Conservation (phyloP, 2,888 invertebrate species). For the Dromius quadrimaculatus region DNA sequence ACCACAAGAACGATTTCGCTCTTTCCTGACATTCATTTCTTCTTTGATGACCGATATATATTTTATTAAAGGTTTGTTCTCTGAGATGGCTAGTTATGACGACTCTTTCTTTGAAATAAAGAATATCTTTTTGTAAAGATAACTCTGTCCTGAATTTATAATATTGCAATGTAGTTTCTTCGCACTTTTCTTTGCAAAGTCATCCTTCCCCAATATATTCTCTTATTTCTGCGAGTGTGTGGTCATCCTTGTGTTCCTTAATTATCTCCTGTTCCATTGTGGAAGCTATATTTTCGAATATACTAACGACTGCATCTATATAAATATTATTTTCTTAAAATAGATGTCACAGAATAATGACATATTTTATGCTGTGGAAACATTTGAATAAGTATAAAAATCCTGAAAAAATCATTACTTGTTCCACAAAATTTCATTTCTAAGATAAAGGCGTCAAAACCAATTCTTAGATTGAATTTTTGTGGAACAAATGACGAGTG, state of each 20-base stretch:
- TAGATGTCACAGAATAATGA: too few species aligned
- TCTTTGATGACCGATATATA: not conserved
- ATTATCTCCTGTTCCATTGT: not conserved
- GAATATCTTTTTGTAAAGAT: not conserved
- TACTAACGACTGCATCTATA: too few species aligned
- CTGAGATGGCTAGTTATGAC: not conserved
- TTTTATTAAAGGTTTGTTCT: not conserved
- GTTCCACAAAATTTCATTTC: too few species aligned
- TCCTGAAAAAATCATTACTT: too few species aligned
- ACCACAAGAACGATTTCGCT: not conserved
- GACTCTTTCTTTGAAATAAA: not conserved
- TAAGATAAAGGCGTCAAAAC: too few species aligned
- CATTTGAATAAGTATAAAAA: too few species aligned
- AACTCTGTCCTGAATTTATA: not conserved
- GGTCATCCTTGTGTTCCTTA: not conserved
- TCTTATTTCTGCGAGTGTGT: not conserved
- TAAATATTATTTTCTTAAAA: too few species aligned
- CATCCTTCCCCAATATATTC: not conserved
- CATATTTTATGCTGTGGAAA: too few species aligned
- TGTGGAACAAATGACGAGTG: too few species aligned
- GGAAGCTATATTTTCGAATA: not conserved
- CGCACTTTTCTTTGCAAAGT: not conserved
- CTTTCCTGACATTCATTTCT: not conserved
- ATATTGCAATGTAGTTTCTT: not conserved
- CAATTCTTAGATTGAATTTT: too few species aligned